Evolutionary conservation across 2,888 invertebrate genomes (phyloP).

Genomic region (Timema cristinae): DNA sequence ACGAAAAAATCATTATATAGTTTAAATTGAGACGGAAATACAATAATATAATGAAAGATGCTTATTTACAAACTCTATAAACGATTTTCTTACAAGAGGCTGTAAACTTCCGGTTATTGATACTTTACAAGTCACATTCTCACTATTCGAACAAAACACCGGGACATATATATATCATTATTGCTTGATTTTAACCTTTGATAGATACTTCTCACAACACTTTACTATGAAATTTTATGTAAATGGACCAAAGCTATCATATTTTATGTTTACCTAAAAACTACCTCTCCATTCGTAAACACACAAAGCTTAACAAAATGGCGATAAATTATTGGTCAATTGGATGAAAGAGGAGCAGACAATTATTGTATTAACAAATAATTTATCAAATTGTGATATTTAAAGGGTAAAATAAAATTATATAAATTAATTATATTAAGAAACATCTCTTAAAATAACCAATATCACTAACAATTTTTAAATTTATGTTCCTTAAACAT

Average conservation of each 20-base stretch:
- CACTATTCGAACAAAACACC: neutral
- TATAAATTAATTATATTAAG: no score
- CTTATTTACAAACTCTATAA: slow-evolving; percentile 27
- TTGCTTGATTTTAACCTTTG: neutral
- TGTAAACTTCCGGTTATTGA: slow-evolving; percentile 30
- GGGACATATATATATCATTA: neutral
- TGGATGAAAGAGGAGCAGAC: no score
- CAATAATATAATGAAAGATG: neutral
- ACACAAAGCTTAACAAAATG: slow-evolving; percentile 38
- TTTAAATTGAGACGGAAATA: no score
- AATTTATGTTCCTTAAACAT: no score
- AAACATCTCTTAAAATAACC: no score
- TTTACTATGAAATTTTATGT: neutral
- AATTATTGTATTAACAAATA: no score
- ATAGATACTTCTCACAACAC: neutral
- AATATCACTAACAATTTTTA: no score
- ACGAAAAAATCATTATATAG: no score
- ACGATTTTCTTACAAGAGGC: slow-evolving; percentile 21
- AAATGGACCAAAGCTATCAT: neutral
- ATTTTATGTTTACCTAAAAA: slow-evolving; percentile 27
- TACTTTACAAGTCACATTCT: neutral
- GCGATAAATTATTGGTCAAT: slow-evolving; percentile 31
- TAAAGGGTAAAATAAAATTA: no score
- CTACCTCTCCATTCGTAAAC: slow-evolving; percentile 27
- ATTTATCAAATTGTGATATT: no score